Percentiles rank a stretch among this genome's conserved stretches.
Conservation (phyloP, 2,113 vertebrate genomes). For the Canis aureus region DNA sequence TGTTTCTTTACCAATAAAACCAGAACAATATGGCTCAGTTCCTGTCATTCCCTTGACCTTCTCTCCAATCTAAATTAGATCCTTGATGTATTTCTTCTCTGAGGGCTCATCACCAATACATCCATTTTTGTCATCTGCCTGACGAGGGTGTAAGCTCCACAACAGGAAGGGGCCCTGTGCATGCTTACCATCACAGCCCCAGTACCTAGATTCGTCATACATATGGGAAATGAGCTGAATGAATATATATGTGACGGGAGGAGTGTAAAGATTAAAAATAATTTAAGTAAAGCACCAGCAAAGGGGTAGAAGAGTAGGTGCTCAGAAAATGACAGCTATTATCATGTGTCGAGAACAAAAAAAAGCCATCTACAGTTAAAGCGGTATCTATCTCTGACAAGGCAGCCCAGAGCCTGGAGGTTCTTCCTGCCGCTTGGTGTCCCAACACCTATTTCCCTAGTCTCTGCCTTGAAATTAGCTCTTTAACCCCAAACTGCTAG, state of each 20-base stretch:
- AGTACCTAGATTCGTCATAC: background rate
- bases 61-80: constrained; percentile 43
- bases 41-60: constrained; percentile 21
- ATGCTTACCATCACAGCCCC: background rate
- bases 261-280: constrained; percentile 44
- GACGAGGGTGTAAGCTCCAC: background rate
- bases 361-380: background rate
- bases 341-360: background rate
- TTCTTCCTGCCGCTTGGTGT: constrained; percentile 34
- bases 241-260: background rate
- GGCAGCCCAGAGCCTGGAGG: constrained; percentile 17
- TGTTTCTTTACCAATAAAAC: constrained; percentile 44
- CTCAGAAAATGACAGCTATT: constrained; percentile 11
- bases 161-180: background rate
- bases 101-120: background rate
- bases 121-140: background rate
- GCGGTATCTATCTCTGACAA: background rate
- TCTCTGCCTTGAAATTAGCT: constrained; percentile 55
- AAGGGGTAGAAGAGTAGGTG: background rate
- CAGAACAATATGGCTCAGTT: background rate
- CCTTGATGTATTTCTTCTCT: background rate
- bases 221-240: background rate
- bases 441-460: constrained; percentile 60
- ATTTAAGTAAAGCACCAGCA: background rate
- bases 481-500: constrained; percentile 70